Conservation (phyloP, 2,888 invertebrate species). For the Lomographa bimaculata region DNA sequence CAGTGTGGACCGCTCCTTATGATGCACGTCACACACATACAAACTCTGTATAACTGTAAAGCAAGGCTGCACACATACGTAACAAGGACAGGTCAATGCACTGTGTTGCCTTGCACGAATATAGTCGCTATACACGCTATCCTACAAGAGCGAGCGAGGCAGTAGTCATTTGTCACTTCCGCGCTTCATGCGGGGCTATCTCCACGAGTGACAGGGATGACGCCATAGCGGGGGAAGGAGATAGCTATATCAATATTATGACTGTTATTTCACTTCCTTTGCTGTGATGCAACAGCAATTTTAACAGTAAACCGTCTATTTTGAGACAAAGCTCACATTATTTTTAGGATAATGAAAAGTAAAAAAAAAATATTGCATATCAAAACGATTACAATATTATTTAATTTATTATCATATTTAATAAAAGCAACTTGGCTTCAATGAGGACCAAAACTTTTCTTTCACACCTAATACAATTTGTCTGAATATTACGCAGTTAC, state of each 20-base stretch:
- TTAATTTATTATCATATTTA: too few species aligned
- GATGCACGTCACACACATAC: constrained; percentile 70
- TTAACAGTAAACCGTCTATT: constrained; percentile 72
- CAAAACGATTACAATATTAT: too few species aligned
- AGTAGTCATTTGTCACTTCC: constrained; percentile 47
- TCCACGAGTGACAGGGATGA: constrained; percentile 66
- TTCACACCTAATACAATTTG: too few species aligned
- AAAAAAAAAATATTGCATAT: too few species aligned
- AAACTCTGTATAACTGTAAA: constrained; percentile 71
- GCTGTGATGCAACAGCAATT: constrained; percentile 80
- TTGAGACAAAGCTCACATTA: constrained; percentile 71
- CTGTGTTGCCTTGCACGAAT: constrained; percentile 80
- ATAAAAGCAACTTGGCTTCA: too few species aligned
- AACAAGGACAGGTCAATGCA: constrained; percentile 84
- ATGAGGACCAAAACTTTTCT: too few species aligned
- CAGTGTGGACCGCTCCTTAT: constrained; percentile 69
- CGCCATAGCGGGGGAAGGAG: constrained; percentile 59
- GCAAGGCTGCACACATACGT: constrained; percentile 80
- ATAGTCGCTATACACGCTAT: constrained; percentile 51
- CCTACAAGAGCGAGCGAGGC: constrained; percentile 49
- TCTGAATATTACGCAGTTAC: constrained; percentile 7
- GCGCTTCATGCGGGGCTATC: constrained; percentile 52
- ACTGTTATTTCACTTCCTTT: constrained; percentile 82
- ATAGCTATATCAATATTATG: constrained; percentile 80
- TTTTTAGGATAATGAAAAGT: constrained; percentile 53